Conservation (phyloP, 2,888 invertebrate genomes). For the Cosmia pyralina region DNA sequence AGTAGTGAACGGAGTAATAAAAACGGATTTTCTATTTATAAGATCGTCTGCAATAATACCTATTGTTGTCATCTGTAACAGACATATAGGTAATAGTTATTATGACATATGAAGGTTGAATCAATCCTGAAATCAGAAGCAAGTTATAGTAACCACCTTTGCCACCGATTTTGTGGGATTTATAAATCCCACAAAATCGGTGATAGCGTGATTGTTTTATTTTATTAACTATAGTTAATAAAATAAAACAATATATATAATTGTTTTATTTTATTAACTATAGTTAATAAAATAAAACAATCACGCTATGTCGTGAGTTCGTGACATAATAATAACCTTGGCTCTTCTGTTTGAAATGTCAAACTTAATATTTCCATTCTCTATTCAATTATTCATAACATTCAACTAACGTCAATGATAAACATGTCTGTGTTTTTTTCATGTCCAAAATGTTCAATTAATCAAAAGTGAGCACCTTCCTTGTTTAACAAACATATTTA, state of each 20-base stretch:
- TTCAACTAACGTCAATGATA: neutral
- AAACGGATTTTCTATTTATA: constrained; percentile 13
- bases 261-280: too few species aligned
- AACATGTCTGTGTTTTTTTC: neutral
- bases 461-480: too few species aligned
- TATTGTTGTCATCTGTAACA: neutral
- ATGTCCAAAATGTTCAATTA: too few species aligned
- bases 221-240: too few species aligned
- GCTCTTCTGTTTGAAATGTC: neutral
- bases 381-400: neutral
- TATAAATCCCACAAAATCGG: too few species aligned
- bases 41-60: neutral
- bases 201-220: too few species aligned
- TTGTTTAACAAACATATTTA: too few species aligned
- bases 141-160: neutral
- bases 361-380: neutral
- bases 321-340: neutral
- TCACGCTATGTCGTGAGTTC: neutral
- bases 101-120: neutral
- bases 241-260: too few species aligned
- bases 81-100: neutral
- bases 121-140: neutral
- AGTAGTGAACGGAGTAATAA: constrained; percentile 1
- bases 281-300: constrained; percentile 7
- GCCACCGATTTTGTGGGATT: neutral